Percentiles rank a stretch among this genome's conserved stretches.
Evolutionary conservation across 2,888 invertebrate species (phyloP).

Genomic region (Hydrotaea diabolus): DNA sequence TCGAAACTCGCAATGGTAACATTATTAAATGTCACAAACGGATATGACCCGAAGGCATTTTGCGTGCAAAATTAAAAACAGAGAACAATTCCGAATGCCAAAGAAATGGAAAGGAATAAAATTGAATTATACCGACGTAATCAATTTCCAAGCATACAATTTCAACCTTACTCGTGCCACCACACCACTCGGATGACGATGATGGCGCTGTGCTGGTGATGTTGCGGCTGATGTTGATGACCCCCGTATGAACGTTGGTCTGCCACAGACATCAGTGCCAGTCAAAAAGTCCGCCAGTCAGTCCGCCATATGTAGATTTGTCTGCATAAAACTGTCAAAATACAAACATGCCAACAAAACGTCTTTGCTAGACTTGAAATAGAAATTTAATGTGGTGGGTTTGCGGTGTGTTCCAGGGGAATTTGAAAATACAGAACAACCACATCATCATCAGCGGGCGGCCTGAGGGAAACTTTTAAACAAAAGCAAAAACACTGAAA

Average conservation of each 20-base stretch:
- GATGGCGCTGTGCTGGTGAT: not conserved
- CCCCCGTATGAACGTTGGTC: not conserved
- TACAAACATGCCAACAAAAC: not conserved
- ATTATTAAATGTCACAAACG: slow-evolving; percentile 63
- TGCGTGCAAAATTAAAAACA: slow-evolving; percentile 36
- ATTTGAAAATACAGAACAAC: not conserved
- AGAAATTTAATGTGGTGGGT: not conserved
- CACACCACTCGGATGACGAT: not conserved
- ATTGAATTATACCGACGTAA: slow-evolving; percentile 47
- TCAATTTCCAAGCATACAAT: slow-evolving; percentile 44
- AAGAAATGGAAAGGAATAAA: slow-evolving; percentile 9
- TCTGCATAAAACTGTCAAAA: slow-evolving; percentile 12
- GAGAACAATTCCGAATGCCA: not conserved
- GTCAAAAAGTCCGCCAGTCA: not conserved
- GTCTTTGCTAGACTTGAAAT: not conserved
- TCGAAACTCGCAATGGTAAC: slow-evolving; percentile 46
- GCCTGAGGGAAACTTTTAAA: not conserved
- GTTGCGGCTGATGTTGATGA: not conserved
- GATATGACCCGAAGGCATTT: slow-evolving; percentile 44
- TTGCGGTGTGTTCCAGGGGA: not conserved
- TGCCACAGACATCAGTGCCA: not conserved
- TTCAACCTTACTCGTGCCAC: not conserved
- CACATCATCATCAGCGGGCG: not conserved
- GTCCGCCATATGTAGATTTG: slow-evolving; percentile 1
- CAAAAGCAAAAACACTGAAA: not conserved